These are phyloP conservation scores for Lepidurus packardi DNA, from an alignment of 1,140 invertebrate species.

Conservation along the genomic window DNA sequence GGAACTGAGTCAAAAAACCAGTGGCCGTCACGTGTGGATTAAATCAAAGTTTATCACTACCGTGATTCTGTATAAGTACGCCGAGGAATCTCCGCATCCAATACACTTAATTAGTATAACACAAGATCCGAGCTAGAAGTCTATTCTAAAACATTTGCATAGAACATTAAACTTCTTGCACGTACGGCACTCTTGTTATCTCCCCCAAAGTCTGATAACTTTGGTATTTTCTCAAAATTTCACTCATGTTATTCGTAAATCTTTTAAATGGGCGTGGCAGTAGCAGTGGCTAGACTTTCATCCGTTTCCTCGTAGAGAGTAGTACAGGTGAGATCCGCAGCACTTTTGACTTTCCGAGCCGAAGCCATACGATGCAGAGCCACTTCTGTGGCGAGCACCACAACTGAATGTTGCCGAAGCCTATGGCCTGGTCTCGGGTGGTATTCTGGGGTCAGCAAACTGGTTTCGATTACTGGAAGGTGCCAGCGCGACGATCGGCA, in stretches of 20 bases:
- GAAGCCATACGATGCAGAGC: neutral
- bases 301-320: neutral
- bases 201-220: neutral
- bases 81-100: neutral
- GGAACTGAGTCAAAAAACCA: neutral
- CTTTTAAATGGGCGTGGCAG: neutral
- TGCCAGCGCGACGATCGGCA: slow-evolving; percentile 6
- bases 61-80: neutral
- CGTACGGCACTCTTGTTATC: too few relatives aligned
- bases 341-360: neutral
- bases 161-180: neutral
- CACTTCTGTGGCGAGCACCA: neutral
- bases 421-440: neutral
- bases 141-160: neutral
- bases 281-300: neutral
- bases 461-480: neutral
- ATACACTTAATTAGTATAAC: neutral
- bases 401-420: neutral
- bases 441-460: neutral
- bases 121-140: neutral
- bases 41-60: neutral
- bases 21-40: neutral
- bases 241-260: neutral
- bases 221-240: neutral
- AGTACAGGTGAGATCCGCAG: slow-evolving; percentile 13